Evolutionary conservation across 2,797 vertebrate genomes (phyloP).

Genomic region (Myioborus miniatus): DNA sequence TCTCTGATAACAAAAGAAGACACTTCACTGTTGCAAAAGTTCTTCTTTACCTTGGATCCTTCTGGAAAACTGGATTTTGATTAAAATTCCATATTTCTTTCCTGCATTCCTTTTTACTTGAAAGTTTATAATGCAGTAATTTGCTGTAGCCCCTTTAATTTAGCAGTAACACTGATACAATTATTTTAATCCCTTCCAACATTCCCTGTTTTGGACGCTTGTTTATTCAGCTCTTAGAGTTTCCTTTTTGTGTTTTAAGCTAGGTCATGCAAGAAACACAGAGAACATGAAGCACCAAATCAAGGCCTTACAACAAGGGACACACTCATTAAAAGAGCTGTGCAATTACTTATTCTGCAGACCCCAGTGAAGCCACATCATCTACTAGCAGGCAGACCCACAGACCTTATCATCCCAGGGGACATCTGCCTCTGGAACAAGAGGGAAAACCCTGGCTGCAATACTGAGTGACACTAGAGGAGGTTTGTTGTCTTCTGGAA

Average conservation of each 20-base stretch:
- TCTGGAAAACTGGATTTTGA: not conserved
- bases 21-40: not conserved
- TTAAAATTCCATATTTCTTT: not conserved
- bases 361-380: not conserved
- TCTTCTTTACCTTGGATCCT: not conserved
- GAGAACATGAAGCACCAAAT: not conserved
- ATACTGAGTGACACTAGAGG: not conserved
- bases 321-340: not conserved
- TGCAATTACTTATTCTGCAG: not conserved
- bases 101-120: not conserved
- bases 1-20: not conserved
- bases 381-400: not conserved
- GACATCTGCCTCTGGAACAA: not conserved
- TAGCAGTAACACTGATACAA: not conserved
- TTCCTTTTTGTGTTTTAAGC: not conserved
- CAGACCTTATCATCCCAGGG: not conserved
- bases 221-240: not conserved
- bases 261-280: not conserved
- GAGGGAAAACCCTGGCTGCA: not conserved
- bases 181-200: not conserved
- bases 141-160: not conserved
- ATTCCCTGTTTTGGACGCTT: not conserved
- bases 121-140: not conserved
- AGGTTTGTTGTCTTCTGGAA: not conserved
- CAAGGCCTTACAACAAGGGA: not conserved